A percentile compares a stretch with the other conserved stretches of the same genome.
phyloP scores from a whole-genome alignment of 2,888 invertebrate genomes.

The Macrosiphum euphorbiae region DNA sequence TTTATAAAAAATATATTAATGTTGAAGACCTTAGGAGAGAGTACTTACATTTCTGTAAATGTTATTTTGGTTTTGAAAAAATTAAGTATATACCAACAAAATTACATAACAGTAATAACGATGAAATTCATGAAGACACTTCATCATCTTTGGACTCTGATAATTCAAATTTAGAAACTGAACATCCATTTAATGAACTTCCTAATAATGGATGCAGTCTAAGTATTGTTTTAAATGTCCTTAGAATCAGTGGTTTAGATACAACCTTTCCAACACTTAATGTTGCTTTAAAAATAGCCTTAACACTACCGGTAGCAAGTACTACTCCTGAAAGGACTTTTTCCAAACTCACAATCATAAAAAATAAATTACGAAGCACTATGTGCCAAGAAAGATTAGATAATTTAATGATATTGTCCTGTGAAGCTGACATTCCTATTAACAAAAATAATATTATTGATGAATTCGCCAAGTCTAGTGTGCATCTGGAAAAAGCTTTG shows the following conservation, averaged over 20 bases:
- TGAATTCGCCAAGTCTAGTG: neutral
- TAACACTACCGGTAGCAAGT: neutral
- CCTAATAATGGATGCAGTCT: neutral
- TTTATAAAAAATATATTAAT: neutral
- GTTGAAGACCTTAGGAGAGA: neutral
- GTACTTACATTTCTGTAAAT: constrained; percentile 3
- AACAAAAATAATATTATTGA: constrained; percentile 13
- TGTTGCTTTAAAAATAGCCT: neutral
- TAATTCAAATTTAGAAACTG: too few species aligned
- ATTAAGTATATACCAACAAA: neutral
- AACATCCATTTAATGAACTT: neutral
- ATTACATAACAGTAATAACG: neutral
- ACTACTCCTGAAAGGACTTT: constrained; percentile 8
- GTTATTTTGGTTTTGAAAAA: constrained; percentile 25
- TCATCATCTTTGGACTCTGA: too few species aligned
- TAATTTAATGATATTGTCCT: neutral
- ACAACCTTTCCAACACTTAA: neutral
- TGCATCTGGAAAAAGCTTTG: neutral
- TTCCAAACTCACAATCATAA: neutral
- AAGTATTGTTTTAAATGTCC: neutral
- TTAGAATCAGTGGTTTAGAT: neutral
- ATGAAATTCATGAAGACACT: neutral
- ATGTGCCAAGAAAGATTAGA: neutral
- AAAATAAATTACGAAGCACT: neutral
- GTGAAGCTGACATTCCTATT: neutral